Conservation (phyloP, 2,888 invertebrate species). For the Macrosoma leucophasiata region DNA sequence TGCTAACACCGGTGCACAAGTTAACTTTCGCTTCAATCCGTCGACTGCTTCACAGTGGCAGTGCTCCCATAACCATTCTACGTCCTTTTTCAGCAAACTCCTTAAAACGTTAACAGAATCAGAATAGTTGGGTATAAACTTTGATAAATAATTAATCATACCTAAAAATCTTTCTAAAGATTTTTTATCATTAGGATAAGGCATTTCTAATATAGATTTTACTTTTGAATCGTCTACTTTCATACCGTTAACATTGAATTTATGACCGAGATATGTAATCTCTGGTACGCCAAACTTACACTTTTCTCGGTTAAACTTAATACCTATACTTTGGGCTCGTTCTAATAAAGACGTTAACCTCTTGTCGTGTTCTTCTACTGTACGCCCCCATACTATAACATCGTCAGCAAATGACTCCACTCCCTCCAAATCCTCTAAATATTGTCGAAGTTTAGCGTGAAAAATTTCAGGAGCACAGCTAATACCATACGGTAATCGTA, state of each 20-base stretch:
- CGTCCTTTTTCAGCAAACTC: slow-evolving; percentile 21
- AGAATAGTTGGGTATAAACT: slow-evolving; percentile 28
- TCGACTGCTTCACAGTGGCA: slow-evolving; percentile 6
- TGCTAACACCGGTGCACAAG: slow-evolving; percentile 19
- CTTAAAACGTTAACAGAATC: slow-evolving; percentile 12
- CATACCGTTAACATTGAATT: slow-evolving; percentile 11
- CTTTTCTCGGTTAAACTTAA: slow-evolving; percentile 7
- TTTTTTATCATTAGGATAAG: slow-evolving; percentile 11
- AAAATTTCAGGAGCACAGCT: slow-evolving; percentile 19
- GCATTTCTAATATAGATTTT: slow-evolving; percentile 13
- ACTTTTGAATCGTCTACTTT: slow-evolving; percentile 12
- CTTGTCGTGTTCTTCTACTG: slow-evolving; percentile 14
- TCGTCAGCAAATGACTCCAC: slow-evolving; percentile 19
- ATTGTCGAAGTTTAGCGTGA: slow-evolving; percentile 20
- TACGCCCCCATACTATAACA: slow-evolving; percentile 11
- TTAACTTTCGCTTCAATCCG: slow-evolving; percentile 11
- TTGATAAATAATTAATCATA: slow-evolving; percentile 19
- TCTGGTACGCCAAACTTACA: slow-evolving; percentile 11
- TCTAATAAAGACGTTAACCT: slow-evolving; percentile 13
- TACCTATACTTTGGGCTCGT: slow-evolving; percentile 12
- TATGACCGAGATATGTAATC: slow-evolving; percentile 13
- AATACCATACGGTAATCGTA: slow-evolving; percentile 17
- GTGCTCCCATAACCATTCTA: slow-evolving; percentile 22
- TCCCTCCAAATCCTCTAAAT: slow-evolving; percentile 17
- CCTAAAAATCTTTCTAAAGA: slow-evolving; percentile 16